Evolutionary conservation across 2,888 invertebrate species (phyloP), one percentile per base, ranked within the genome.

Genomic region (Sphaerophoria taeniata): DNA sequence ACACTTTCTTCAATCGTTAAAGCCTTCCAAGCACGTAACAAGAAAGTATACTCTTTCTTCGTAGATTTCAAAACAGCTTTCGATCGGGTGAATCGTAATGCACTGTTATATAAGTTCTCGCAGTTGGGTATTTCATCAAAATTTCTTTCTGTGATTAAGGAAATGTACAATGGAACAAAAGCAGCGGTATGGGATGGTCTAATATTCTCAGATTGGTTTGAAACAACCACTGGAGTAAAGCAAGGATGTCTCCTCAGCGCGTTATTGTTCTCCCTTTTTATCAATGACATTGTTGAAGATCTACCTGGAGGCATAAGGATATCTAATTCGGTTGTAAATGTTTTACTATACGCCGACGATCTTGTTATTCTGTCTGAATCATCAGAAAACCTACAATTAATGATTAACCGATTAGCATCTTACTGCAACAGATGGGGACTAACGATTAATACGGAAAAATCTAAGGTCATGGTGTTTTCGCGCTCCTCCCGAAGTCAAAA

Each of bases 361-460:
- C 24, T 24, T 24, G 24, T 24, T 24, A 24, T 24, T 24, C 24
- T 24, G 24, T 24, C 24, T 24, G 24, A 24, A 24, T 24, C 24
- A 24, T 24, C 24, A 24, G 24, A 24, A 24, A 24, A 24, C 24
- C 24, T 24, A 24, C 24, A 24, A 24, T 24, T 24, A 24, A 24
- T 24, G 24, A 24, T 24, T 24, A 24, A 24, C 24, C 24, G 24
- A 24, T 24, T 24, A 24, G 24, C 24, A 24, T 24, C 24, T 24
- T 24, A 24, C 24, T 24, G 24, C 24, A 24, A 24, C 24, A 24
- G 24, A 24, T 24, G 53, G 31, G 53, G 6, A 12, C 4, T 53
- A 53, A 31, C 53, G 4, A 53, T 53, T 31, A 53, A 53, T 33
- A 31, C 53, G 12, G 53, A 53, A 5, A 31, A 53, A 53, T 31